Percentiles rank a stretch among this genome's conserved stretches.
Conservation (phyloP, 2,888 invertebrate species). For the Melanophora roralis region DNA sequence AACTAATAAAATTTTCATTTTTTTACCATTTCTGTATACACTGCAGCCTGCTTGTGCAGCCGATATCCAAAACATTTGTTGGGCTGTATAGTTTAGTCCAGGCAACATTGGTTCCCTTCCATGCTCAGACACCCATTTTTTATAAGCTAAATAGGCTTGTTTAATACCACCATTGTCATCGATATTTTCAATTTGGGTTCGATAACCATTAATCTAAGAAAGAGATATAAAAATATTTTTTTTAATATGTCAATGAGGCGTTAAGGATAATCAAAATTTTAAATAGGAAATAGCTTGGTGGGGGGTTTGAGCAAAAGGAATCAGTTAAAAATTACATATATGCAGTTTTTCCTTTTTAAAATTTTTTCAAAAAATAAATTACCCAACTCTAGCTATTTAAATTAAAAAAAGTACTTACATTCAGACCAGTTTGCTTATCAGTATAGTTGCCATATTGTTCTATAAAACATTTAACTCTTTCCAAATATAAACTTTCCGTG, state of each 20-base stretch:
- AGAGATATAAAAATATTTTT: neutral
- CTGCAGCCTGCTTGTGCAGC: constrained; percentile 94
- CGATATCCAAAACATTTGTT: constrained; percentile 89
- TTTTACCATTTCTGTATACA: constrained; percentile 82
- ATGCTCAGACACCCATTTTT: constrained; percentile 84
- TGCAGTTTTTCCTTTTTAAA: too few relatives aligned
- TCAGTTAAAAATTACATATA: too few relatives aligned
- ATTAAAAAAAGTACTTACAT: constrained; percentile 80
- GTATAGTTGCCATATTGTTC: constrained; percentile 95
- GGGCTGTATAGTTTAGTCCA: constrained; percentile 83
- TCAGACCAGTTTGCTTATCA: too few relatives aligned
- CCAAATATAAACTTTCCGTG: constrained; percentile 89
- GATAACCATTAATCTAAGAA: constrained; percentile 89
- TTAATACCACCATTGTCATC: constrained; percentile 97
- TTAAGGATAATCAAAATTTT: too few relatives aligned
- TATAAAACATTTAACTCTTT: constrained; percentile 93
- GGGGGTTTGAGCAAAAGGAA: too few relatives aligned
- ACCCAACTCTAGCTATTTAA: too few relatives aligned
- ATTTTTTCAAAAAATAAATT: too few relatives aligned
- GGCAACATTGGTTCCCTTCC: constrained; percentile 84
- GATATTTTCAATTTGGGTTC: constrained; percentile 96
- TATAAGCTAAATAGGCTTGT: constrained; percentile 91
- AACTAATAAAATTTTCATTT: neutral
- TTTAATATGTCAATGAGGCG: neutral
- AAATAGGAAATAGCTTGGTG: too few relatives aligned